Percentiles rank a stretch among this genome's conserved stretches.
Conservation (phyloP, 2,113 vertebrate species). For the Macrotus californicus region DNA sequence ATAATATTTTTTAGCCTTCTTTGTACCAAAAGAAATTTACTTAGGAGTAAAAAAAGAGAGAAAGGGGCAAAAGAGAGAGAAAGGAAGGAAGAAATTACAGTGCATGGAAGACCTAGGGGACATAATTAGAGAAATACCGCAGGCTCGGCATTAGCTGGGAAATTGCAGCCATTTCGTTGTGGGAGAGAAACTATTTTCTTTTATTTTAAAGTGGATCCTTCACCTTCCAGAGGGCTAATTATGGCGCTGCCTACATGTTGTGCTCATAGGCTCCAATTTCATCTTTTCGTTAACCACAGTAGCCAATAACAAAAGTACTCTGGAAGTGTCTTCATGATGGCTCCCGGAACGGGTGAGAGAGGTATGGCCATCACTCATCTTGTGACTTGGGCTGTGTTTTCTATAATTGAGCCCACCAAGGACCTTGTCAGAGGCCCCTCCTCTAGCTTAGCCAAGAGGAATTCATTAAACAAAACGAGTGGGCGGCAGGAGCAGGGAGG, state of each 20-base stretch:
- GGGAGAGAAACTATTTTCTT: constrained; percentile 69
- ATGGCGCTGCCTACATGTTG: constrained; percentile 54
- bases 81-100: constrained; percentile 51
- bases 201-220: constrained; percentile 74
- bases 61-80: neutral
- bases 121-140: constrained; percentile 68
- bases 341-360: constrained; percentile 20
- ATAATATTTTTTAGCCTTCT: constrained; percentile 48
- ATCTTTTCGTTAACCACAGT: constrained; percentile 70
- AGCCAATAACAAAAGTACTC: constrained; percentile 55
- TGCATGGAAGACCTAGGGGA: constrained; percentile 48
- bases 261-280: constrained; percentile 62
- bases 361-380: constrained; percentile 32
- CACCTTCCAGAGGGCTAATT: constrained; percentile 77
- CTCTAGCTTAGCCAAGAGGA: constrained; percentile 15
- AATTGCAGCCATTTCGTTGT: constrained; percentile 72
- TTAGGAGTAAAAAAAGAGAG: constrained; percentile 9
- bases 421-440: constrained; percentile 13
- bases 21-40: constrained; percentile 45
- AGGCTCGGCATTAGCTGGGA: constrained; percentile 65
- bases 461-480: constrained; percentile 29
- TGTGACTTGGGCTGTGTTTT: constrained; percentile 16
- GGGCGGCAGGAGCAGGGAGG: neutral
- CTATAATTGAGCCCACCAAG: neutral
- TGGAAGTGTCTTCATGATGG: constrained; percentile 11